These are phyloP conservation scores for Esox masquinongy DNA, from an alignment of 2,797 vertebrate genomes.

Conservation along the genomic window DNA sequence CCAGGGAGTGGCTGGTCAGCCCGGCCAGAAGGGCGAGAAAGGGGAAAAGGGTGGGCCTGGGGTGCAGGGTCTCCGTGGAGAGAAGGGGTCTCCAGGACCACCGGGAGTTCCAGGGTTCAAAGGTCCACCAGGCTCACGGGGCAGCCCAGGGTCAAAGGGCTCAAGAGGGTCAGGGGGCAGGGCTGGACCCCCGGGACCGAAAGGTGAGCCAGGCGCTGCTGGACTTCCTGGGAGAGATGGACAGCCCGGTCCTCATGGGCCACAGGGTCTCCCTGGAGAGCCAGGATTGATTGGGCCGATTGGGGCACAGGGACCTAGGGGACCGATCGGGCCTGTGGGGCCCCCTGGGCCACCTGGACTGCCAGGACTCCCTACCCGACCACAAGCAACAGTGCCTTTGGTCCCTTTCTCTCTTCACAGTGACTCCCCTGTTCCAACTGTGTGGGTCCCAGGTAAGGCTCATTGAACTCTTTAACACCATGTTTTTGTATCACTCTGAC, in stretches of 20 bases:
- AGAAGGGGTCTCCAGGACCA: constrained; percentile 82
- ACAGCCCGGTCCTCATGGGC: constrained; percentile 82
- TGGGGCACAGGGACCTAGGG: constrained; percentile 84
- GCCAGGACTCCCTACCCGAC: constrained; percentile 74
- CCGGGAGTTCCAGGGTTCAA: constrained; percentile 85
- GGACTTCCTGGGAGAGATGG: constrained; percentile 89
- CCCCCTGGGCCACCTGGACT: constrained; percentile 69
- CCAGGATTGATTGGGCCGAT: constrained; percentile 84
- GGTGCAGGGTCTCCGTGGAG: constrained; percentile 81
- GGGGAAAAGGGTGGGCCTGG: constrained; percentile 88
- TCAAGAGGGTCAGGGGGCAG: constrained; percentile 91
- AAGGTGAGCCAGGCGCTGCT: constrained; percentile 85
- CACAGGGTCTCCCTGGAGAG: constrained; percentile 84
- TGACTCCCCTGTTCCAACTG: constrained; percentile 56
- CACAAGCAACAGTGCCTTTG: constrained; percentile 66
- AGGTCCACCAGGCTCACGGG: constrained; percentile 85
- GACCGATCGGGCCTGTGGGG: constrained; percentile 84
- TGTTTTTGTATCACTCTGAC: background rate
- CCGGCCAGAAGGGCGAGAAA: constrained; percentile 89
- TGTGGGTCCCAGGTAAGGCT: constrained; percentile 53
- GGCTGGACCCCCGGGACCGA: constrained; percentile 85
- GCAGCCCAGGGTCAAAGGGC: constrained; percentile 88
- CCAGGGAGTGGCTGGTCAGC: constrained; percentile 80
- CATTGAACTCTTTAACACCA: background rate
- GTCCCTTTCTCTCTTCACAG: constrained; percentile 78